Conservation (phyloP, 2,888 invertebrate species). For the Vanessa cardui region DNA sequence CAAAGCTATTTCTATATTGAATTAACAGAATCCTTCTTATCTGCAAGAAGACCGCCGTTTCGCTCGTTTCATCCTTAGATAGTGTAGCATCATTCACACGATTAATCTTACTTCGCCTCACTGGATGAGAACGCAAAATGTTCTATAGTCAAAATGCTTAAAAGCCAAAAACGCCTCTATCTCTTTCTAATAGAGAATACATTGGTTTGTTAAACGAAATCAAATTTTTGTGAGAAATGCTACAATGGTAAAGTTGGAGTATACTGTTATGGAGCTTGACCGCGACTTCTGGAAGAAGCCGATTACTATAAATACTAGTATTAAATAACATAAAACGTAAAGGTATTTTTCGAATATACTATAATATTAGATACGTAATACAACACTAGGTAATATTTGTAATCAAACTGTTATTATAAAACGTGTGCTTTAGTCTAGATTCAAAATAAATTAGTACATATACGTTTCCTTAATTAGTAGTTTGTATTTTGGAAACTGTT, state of each 20-base stretch:
- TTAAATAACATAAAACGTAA: neutral
- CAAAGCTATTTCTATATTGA: slow-evolving; percentile 24
- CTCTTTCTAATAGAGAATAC: neutral
- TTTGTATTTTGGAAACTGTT: too few relatives aligned
- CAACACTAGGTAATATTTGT: too few relatives aligned
- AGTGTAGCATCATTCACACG: slow-evolving; percentile 32
- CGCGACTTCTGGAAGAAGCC: slow-evolving; percentile 4
- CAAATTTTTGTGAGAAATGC: slow-evolving; percentile 7
- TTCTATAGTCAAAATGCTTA: neutral
- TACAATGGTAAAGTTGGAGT: slow-evolving; percentile 10
- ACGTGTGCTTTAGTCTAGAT: too few relatives aligned
- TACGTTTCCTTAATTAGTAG: too few relatives aligned
- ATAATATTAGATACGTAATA: too few relatives aligned
- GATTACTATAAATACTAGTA: slow-evolving; percentile 40
- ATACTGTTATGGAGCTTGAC: slow-evolving; percentile 23
- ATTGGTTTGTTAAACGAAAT: neutral
- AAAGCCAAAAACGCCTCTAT: slow-evolving; percentile 5
- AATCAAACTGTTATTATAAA: too few relatives aligned
- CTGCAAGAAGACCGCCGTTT: slow-evolving; percentile 23
- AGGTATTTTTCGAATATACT: neutral
- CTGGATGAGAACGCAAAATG: slow-evolving; percentile 2
- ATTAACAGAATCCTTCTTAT: slow-evolving; percentile 28
- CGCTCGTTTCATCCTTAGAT: slow-evolving; percentile 28
- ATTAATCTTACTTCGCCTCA: slow-evolving; percentile 29
- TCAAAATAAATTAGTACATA: too few relatives aligned